These are phyloP conservation scores for Drosophila persimilis DNA, from an alignment of 1,140 invertebrate species.

Conservation along the genomic window DNA sequence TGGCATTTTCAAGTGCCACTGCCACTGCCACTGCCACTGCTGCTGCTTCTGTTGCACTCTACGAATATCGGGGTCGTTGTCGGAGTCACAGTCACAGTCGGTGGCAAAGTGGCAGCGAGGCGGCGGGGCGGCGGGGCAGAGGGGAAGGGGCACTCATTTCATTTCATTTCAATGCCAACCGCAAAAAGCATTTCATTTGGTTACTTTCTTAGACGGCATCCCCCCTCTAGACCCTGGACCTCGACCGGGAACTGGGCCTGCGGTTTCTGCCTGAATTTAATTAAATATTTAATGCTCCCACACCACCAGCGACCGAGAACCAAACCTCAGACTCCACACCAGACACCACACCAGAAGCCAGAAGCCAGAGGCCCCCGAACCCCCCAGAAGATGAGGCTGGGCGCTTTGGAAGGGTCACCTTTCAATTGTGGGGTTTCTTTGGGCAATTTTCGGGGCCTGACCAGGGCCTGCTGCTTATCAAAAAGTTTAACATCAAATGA, in stretches of 20 bases:
- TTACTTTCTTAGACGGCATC: slow-evolving; percentile 59
- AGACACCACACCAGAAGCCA: slow-evolving; percentile 5
- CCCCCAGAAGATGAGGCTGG: too few species aligned
- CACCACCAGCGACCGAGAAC: slow-evolving; percentile 1
- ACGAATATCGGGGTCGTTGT: slow-evolving; percentile 36
- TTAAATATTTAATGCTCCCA: slow-evolving; percentile 70
- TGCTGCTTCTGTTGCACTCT: slow-evolving; percentile 1
- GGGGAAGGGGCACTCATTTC: slow-evolving; percentile 16
- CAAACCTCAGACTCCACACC: too few species aligned
- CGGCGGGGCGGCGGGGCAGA: not conserved
- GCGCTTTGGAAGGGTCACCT: too few species aligned
- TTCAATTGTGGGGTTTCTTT: too few species aligned
- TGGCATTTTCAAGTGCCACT: slow-evolving; percentile 72
- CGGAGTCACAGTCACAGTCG: slow-evolving; percentile 1
- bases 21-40: not conserved
- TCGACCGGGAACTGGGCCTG: slow-evolving; percentile 28
- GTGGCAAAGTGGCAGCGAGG: not conserved
- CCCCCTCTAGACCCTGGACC: not conserved
- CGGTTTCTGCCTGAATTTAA: slow-evolving; percentile 72
- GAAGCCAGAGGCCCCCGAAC: not conserved
- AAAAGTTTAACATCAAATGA: too few species aligned
- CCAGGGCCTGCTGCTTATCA: too few species aligned
- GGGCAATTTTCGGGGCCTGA: too few species aligned
- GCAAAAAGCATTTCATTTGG: slow-evolving; percentile 74
- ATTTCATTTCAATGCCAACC: slow-evolving; percentile 75